phyloP scores from a whole-genome alignment of 1,140 invertebrate species.

The Tetramorium simillimum region DNA sequence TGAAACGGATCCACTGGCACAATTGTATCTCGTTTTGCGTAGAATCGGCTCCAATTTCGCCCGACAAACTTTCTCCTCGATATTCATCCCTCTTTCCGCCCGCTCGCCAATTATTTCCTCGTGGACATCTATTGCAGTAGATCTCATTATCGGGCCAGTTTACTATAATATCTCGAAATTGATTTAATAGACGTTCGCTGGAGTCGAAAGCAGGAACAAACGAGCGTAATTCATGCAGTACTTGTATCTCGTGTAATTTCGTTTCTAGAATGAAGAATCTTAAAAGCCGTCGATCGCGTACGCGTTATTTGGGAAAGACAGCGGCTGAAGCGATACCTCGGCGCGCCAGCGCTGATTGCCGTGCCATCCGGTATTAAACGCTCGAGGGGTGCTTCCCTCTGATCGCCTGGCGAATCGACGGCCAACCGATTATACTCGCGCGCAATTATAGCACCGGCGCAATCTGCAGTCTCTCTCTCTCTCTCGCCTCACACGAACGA shows the following conservation, averaged over 20 bases:
- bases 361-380: conserved; percentile 46
- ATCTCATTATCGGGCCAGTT: background rate
- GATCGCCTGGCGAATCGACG: conserved; percentile 40
- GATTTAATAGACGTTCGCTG: background rate
- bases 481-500: conserved; percentile 12
- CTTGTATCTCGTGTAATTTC: too few species aligned
- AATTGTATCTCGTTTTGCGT: conserved; percentile 31
- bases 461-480: background rate
- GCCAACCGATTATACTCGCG: conserved; percentile 25
- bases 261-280: background rate
- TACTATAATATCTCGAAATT: background rate
- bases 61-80: background rate
- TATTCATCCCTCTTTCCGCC: background rate
- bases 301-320: background rate
- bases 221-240: background rate
- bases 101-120: background rate
- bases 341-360: conserved; percentile 16
- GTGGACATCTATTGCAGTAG: background rate
- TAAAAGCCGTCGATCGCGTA: background rate
- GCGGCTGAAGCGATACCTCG: background rate
- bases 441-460: conserved; percentile 43
- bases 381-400: conserved; percentile 39
- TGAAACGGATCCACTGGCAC: conserved; percentile 58
- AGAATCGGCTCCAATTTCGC: conserved; percentile 13
- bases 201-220: background rate